Evolutionary conservation across 2,888 invertebrate species (phyloP).

Genomic region (Scaptomyza parva): DNA sequence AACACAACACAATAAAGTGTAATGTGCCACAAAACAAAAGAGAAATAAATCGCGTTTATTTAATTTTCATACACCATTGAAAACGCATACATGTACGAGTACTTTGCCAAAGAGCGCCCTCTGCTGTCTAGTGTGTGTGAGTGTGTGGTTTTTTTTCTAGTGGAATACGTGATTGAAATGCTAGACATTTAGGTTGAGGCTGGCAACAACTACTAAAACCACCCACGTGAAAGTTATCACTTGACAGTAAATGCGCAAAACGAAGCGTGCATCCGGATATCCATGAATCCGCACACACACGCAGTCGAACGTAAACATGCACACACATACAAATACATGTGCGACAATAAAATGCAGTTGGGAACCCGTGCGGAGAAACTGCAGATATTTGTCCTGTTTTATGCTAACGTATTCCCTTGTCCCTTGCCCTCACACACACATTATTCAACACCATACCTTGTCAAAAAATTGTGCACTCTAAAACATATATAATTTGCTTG

Average conservation of each 20-base stretch:
- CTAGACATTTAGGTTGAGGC: background rate
- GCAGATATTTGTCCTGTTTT: conserved; percentile 49
- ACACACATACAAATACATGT: conserved; percentile 17
- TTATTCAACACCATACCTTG: background rate
- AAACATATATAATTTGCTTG: background rate
- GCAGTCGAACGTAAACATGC: conserved; percentile 26
- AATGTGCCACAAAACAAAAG: background rate
- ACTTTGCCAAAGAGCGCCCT: conserved; percentile 30
- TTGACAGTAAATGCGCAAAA: conserved; percentile 69
- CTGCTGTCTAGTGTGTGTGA: background rate
- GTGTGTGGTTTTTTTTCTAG: no score
- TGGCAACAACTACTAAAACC: conserved; percentile 59
- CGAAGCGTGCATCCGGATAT: conserved; percentile 61
- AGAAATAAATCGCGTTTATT: background rate
- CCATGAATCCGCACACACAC: conserved; percentile 49
- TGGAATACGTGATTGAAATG: conserved; percentile 42
- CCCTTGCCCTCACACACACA: background rate
- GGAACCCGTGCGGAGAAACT: conserved; percentile 47
- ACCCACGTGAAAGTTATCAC: conserved; percentile 73
- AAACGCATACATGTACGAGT: conserved; percentile 14
- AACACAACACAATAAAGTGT: background rate
- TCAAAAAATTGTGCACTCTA: conserved; percentile 9
- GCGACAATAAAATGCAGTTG: conserved; percentile 76
- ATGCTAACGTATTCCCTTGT: background rate
- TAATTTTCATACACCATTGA: background rate